These are phyloP conservation scores for fruit fly (Drosophila melanogaster) DNA, from an alignment of 1,140 invertebrate species.

Conservation along the genomic window DNA sequence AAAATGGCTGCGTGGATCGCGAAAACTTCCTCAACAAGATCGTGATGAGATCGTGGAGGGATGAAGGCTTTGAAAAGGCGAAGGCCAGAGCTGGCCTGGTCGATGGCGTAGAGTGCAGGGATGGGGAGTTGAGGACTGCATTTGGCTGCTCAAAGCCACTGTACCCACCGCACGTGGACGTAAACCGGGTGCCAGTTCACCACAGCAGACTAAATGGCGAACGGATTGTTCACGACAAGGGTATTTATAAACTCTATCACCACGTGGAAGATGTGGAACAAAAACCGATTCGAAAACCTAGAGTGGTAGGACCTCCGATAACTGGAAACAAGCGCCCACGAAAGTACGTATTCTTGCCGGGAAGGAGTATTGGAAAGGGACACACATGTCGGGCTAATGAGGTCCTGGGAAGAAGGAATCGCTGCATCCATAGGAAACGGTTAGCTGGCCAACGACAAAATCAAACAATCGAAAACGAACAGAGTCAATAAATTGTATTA, in stretches of 20 bases:
- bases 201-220: constrained; percentile 6
- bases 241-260: neutral
- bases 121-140: constrained; percentile 19
- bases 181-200: neutral
- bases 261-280: neutral
- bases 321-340: constrained; percentile 24
- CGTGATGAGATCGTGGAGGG: constrained; percentile 13
- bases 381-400: constrained; percentile 46
- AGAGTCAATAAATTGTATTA: too few relatives aligned
- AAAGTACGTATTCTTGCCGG: constrained; percentile 31
- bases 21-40: constrained; percentile 3
- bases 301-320: neutral
- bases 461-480: neutral
- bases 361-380: constrained; percentile 4
- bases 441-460: neutral
- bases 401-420: constrained; percentile 19
- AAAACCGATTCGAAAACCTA: neutral
- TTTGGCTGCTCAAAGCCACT: constrained; percentile 13
- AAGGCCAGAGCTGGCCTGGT: constrained; percentile 1
- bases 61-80: constrained; percentile 8
- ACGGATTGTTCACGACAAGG: neutral
- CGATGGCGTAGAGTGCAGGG: neutral
- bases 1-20: constrained; percentile 35
- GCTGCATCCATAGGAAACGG: constrained; percentile 47
- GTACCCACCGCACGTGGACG: neutral